Evolutionary conservation across 2,888 invertebrate genomes (phyloP).

Genomic region (Leptura quadrifasciata): DNA sequence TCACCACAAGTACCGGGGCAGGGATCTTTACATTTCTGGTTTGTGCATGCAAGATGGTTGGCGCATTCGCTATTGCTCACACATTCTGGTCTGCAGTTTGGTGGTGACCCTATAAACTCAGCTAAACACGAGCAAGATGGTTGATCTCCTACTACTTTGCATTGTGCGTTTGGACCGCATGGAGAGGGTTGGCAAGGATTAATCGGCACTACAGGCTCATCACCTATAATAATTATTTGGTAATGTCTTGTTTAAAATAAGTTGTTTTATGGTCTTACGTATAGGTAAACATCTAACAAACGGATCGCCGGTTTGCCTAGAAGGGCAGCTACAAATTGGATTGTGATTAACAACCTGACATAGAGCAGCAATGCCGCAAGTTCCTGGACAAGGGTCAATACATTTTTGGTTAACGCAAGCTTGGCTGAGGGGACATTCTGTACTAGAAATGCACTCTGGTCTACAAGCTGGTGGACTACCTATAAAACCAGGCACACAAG

Average conservation of each 20-base stretch:
- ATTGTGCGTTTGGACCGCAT: slow-evolving; percentile 82
- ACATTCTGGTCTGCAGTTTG: slow-evolving; percentile 86
- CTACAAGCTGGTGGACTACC: slow-evolving; percentile 78
- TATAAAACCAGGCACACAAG: slow-evolving; percentile 76
- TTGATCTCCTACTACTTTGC: slow-evolving; percentile 74
- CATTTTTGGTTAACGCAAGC: slow-evolving; percentile 80
- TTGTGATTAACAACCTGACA: slow-evolving; percentile 79
- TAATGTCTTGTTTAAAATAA: slow-evolving; percentile 5
- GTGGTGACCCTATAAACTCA: slow-evolving; percentile 79
- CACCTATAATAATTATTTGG: slow-evolving; percentile 47
- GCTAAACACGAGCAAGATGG: slow-evolving; percentile 79
- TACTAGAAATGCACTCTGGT: slow-evolving; percentile 78
- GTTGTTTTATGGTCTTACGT: slow-evolving; percentile 62
- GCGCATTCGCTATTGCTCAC: slow-evolving; percentile 83
- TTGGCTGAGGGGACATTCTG: slow-evolving; percentile 76
- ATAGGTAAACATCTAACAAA: slow-evolving; percentile 80
- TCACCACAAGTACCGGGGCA: slow-evolving; percentile 86
- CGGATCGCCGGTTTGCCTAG: slow-evolving; percentile 78
- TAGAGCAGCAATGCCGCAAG: slow-evolving; percentile 76
- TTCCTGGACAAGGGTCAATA: slow-evolving; percentile 77
- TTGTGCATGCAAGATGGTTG: slow-evolving; percentile 82
- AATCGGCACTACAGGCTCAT: slow-evolving; percentile 62
- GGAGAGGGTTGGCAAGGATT: slow-evolving; percentile 83
- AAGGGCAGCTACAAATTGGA: slow-evolving; percentile 77
- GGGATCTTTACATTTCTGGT: slow-evolving; percentile 85